Evolutionary conservation across 2,888 invertebrate genomes (phyloP).

Genomic region (Crepidodera aurea): DNA sequence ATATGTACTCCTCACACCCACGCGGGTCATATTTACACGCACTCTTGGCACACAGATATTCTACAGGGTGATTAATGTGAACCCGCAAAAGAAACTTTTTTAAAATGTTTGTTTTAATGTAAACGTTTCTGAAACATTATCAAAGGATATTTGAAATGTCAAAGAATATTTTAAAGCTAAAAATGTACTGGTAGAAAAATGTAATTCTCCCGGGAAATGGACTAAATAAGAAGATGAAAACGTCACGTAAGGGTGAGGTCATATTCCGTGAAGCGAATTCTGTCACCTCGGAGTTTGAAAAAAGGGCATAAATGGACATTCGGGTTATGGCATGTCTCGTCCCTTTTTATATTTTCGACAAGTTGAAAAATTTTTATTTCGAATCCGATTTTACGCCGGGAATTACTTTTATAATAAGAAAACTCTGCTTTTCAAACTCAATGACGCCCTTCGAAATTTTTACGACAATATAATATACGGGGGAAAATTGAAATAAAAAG

Average conservation of each 20-base stretch:
- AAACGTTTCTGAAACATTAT: too few species aligned
- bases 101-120: too few species aligned
- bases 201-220: background rate
- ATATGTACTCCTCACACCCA: conserved; percentile 18
- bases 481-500: too few species aligned
- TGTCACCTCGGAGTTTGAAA: background rate
- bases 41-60: conserved; percentile 16
- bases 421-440: too few species aligned
- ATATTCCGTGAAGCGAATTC: conserved; percentile 22
- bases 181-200: background rate
- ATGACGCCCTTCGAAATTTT: background rate
- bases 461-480: background rate
- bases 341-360: conserved; percentile 12
- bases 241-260: conserved; percentile 31
- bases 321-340: conserved; percentile 5
- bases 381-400: background rate
- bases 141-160: too few species aligned
- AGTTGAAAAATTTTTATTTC: conserved; percentile 4
- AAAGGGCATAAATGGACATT: conserved; percentile 5
- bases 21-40: conserved; percentile 24
- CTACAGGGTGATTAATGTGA: too few species aligned
- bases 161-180: too few species aligned
- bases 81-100: too few species aligned
- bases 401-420: background rate
- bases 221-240: conserved; percentile 27